A percentile compares a stretch with the other conserved stretches of the same genome.
These are phyloP conservation scores for Microtus richardsoni DNA, from an alignment of 2,113 vertebrate species.

Conservation along the genomic window DNA sequence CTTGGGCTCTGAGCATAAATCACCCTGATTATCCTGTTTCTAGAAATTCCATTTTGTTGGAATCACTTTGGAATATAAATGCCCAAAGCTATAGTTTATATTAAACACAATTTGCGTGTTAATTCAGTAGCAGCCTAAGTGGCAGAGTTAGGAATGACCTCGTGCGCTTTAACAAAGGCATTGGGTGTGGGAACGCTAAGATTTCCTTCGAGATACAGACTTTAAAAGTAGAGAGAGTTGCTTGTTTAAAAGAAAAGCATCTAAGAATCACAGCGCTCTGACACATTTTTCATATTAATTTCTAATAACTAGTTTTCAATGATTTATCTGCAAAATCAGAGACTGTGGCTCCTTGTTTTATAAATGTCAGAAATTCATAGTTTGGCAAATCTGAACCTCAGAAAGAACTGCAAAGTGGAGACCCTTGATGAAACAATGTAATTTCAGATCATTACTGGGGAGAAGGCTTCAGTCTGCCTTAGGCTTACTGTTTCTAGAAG, in stretches of 20 bases:
- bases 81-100: not conserved
- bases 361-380: constrained; percentile 24
- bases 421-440: constrained; percentile 9
- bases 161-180: not conserved
- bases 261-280: not conserved
- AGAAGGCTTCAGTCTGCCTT: constrained; percentile 42
- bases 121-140: not conserved
- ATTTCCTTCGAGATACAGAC: not conserved
- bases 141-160: not conserved
- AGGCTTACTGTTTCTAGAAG: constrained; percentile 45
- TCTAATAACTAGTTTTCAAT: constrained; percentile 1
- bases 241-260: not conserved
- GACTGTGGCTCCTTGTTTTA: not conserved
- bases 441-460: not conserved
- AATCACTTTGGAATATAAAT: not conserved
- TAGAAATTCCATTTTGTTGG: not conserved
- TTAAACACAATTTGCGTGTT: constrained; percentile 22
- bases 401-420: not conserved
- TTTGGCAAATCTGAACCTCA: constrained; percentile 27
- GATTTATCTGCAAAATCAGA: not conserved
- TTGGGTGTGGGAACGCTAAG: not conserved
- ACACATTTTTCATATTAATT: not conserved
- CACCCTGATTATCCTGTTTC: not conserved
- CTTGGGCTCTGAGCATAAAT: not conserved
- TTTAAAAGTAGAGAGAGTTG: not conserved